Conservation (phyloP, 2,888 invertebrate genomes). For the Oconnorella tubifera region DNA sequence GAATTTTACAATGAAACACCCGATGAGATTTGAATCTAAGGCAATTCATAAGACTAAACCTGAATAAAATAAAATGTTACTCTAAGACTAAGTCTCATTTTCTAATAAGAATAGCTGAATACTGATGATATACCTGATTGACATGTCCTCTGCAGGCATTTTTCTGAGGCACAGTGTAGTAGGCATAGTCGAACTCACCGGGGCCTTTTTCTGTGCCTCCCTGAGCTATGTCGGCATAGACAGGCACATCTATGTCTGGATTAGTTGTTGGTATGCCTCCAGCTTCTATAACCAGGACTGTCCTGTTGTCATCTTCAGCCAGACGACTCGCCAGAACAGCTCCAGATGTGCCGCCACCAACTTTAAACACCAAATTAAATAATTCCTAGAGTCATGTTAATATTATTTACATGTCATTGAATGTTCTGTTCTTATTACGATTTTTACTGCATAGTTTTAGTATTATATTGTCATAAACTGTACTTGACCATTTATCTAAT, state of each 20-base stretch:
- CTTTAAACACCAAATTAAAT: slow-evolving; percentile 16
- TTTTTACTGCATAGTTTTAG: too few relatives aligned
- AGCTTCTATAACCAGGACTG: slow-evolving; percentile 48
- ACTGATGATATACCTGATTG: slow-evolving; percentile 25
- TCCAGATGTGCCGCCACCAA: slow-evolving; percentile 37
- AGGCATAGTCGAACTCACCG: slow-evolving; percentile 32
- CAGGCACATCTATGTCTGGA: slow-evolving; percentile 32
- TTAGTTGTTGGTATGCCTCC: slow-evolving; percentile 53
- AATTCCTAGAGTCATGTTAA: too few relatives aligned
- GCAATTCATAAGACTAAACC: too few relatives aligned
- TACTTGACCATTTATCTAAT: too few relatives aligned
- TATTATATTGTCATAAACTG: too few relatives aligned
- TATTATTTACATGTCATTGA: too few relatives aligned
- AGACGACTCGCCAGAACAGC: slow-evolving; percentile 35
- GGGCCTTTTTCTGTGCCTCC: slow-evolving; percentile 11
- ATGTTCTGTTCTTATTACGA: too few relatives aligned
- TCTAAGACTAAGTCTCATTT: too few relatives aligned
- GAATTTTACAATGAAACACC: too few relatives aligned
- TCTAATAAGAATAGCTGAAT: too few relatives aligned
- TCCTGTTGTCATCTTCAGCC: slow-evolving; percentile 28
- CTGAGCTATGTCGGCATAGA: slow-evolving; percentile 29
- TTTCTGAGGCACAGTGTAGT: slow-evolving; percentile 34
- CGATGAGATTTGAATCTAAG: too few relatives aligned
- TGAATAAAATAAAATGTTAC: too few relatives aligned
- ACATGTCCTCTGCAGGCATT: slow-evolving; percentile 32